phyloP scores from a whole-genome alignment of 1,140 invertebrate species.

The Drosophila aff. region DNA sequence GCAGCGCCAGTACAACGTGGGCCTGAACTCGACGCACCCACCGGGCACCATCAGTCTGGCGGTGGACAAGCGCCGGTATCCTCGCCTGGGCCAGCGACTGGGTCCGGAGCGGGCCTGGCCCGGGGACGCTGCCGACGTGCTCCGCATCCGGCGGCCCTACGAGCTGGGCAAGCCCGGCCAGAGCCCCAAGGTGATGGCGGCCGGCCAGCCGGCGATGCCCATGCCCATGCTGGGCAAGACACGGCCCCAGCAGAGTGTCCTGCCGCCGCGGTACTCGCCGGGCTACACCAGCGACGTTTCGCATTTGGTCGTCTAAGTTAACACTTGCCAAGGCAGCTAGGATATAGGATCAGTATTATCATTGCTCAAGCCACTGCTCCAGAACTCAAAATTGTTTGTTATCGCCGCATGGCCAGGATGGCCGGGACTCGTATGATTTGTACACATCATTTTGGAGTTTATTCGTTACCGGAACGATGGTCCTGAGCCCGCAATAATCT shows the following conservation, averaged over 20 bases:
- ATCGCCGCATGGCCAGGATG: constrained; percentile 20
- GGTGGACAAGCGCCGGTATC: constrained; percentile 88
- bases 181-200: constrained; percentile 56
- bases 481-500: constrained; percentile 42
- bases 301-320: constrained; percentile 88
- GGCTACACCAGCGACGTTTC: constrained; percentile 89
- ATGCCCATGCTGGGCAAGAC: constrained; percentile 65
- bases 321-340: constrained; percentile 54
- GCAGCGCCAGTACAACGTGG: constrained; percentile 89
- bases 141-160: constrained; percentile 85
- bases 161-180: constrained; percentile 63
- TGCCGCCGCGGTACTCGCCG: constrained; percentile 88
- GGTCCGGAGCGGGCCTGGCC: constrained; percentile 88
- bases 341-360: constrained; percentile 26
- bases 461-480: background rate
- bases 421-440: constrained; percentile 7
- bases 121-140: constrained; percentile 87
- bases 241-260: constrained; percentile 81
- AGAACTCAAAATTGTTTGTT: constrained; percentile 33
- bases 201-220: constrained; percentile 51
- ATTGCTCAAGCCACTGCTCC: constrained; percentile 56
- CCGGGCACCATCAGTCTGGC: constrained; percentile 92
- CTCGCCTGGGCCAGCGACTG: constrained; percentile 84
- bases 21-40: constrained; percentile 90
- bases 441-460: background rate